Evolutionary conservation across 2,797 vertebrate species (phyloP).

Genomic region (Siniperca scherzeri): DNA sequence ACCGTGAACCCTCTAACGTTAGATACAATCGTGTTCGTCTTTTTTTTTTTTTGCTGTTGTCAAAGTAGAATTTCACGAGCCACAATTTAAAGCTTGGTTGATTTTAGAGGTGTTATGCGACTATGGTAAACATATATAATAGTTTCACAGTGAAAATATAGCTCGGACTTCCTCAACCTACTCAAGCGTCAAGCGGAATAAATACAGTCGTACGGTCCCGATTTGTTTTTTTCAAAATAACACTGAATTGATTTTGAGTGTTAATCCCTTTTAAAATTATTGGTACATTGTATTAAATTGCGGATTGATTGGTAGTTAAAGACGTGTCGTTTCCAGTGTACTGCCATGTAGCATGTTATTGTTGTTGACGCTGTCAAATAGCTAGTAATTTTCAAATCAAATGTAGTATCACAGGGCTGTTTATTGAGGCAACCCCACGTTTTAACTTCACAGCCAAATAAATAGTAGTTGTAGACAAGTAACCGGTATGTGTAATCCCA

Average conservation of each 20-base stretch:
- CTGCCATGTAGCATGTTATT: background rate
- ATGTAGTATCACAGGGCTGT: background rate
- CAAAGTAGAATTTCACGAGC: background rate
- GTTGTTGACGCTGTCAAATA: background rate
- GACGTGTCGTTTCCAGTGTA: background rate
- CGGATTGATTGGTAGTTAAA: rapidly evolving
- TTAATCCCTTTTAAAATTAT: background rate
- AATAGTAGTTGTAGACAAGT: background rate
- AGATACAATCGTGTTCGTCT: background rate
- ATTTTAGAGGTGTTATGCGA: background rate
- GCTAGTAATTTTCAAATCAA: background rate
- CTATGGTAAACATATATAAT: rapidly evolving
- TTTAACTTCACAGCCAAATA: background rate
- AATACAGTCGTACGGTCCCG: rapidly evolving
- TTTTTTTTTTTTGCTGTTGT: background rate
- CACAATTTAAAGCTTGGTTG: rapidly evolving
- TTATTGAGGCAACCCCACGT: background rate
- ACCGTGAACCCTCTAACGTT: background rate
- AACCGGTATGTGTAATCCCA: background rate
- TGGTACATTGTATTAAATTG: rapidly evolving
- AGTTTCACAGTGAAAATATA: background rate
- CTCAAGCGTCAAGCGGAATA: background rate
- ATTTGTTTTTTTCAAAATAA: slow-evolving; percentile 50
- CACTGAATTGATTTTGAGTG: background rate
- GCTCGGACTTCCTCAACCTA: slow-evolving; percentile 68